Percentiles rank a stretch among this genome's conserved stretches.
phyloP scores from a whole-genome alignment of 2,888 invertebrate genomes.

The Cancer borealis region DNA sequence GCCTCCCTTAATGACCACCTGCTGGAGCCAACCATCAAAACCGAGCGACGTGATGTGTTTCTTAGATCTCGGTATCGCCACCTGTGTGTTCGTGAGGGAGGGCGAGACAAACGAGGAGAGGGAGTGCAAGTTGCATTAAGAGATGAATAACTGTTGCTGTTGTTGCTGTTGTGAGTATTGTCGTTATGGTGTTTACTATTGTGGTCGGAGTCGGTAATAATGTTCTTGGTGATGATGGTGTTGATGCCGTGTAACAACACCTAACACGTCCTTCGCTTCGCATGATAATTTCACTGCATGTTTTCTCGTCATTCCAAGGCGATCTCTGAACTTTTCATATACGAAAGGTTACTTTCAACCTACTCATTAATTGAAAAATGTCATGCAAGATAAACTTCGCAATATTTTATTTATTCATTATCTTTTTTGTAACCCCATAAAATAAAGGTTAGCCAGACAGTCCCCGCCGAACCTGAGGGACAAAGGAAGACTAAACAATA shows the following conservation, averaged over 20 bases:
- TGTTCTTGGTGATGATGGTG: background rate
- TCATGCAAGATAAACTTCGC: background rate
- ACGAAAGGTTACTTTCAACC: background rate
- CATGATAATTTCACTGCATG: background rate
- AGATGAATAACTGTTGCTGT: background rate
- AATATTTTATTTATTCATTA: background rate
- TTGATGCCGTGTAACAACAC: no score
- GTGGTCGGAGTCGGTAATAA: background rate
- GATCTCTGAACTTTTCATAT: background rate
- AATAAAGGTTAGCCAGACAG: background rate
- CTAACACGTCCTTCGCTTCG: background rate
- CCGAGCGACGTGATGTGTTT: background rate
- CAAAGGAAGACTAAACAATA: background rate
- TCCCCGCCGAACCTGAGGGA: background rate
- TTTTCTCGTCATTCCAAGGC: background rate
- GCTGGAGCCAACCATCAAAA: slow-evolving; percentile 39
- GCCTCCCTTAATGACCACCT: background rate
- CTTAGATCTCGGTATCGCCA: background rate
- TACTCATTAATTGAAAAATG: background rate
- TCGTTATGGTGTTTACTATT: background rate
- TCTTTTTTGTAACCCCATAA: background rate
- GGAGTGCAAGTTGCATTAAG: background rate
- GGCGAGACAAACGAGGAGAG: background rate
- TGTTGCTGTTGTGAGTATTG: background rate
- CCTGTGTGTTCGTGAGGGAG: background rate